These are phyloP conservation scores for Drosophila ogumai DNA, from an alignment of 1,140 invertebrate genomes.

Conservation along the genomic window DNA sequence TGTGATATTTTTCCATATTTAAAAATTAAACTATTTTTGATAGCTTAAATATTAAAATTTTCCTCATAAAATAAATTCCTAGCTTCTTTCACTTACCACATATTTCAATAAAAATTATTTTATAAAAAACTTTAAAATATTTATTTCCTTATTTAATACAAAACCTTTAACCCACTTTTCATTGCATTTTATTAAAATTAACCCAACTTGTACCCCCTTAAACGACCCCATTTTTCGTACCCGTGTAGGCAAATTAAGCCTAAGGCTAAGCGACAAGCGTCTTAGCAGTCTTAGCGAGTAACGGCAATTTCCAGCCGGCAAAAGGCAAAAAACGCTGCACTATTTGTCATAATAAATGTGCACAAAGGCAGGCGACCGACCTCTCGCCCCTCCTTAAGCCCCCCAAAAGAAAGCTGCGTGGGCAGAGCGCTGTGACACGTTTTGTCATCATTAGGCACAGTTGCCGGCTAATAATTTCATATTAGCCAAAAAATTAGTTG, in stretches of 20 bases:
- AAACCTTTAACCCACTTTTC: background rate
- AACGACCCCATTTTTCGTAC: background rate
- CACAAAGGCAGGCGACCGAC: slow-evolving; percentile 37
- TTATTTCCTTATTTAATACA: background rate
- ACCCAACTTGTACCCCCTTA: background rate
- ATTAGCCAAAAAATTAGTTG: slow-evolving; percentile 81
- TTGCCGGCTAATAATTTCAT: slow-evolving; percentile 83
- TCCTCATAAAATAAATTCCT: too few species aligned
- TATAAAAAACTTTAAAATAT: too few species aligned
- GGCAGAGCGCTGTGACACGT: slow-evolving; percentile 80
- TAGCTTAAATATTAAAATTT: too few species aligned
- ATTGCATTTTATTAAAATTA: background rate
- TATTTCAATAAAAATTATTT: background rate
- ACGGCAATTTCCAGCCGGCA: slow-evolving; percentile 71
- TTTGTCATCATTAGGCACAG: slow-evolving; percentile 84
- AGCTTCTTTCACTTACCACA: background rate
- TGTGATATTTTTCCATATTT: too few species aligned
- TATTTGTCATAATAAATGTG: slow-evolving; percentile 84
- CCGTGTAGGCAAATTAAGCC: slow-evolving; percentile 73
- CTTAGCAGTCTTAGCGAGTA: slow-evolving; percentile 68
- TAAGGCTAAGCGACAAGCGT: slow-evolving; percentile 72
- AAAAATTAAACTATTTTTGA: too few species aligned
- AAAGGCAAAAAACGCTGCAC: slow-evolving; percentile 66
- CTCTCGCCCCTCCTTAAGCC: background rate
- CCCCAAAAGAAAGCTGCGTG: slow-evolving; percentile 70